These are phyloP conservation scores for Chaetodon auriga DNA, from an alignment of 2,113 vertebrate genomes.

Conservation along the genomic window DNA sequence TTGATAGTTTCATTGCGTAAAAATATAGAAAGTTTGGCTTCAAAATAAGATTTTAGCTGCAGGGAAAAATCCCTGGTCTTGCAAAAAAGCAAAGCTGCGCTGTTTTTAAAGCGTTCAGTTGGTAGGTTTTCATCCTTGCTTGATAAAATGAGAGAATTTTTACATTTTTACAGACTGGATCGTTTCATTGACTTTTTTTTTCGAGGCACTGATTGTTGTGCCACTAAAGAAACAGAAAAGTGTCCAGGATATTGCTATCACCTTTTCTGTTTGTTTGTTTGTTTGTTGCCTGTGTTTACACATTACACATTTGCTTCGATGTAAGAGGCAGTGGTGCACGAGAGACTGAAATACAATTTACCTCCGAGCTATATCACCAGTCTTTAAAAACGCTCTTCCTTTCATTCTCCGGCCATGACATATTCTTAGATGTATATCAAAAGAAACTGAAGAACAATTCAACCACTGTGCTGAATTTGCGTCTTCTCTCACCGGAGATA, in stretches of 20 bases:
- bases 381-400: conserved; percentile 17
- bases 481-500: not conserved
- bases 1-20: not conserved
- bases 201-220: not conserved
- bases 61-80: not conserved
- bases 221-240: not conserved
- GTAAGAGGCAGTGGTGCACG: conserved; percentile 33
- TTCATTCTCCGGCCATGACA: conserved; percentile 9
- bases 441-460: conserved; percentile 37
- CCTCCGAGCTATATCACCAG: conserved; percentile 42
- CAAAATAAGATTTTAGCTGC: not conserved
- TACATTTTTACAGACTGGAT: not conserved
- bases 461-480: conserved; percentile 8
- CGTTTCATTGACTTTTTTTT: not conserved
- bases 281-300: conserved; percentile 26
- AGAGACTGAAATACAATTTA: conserved; percentile 45
- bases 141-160: not conserved
- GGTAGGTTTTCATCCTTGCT: not conserved
- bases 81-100: no score
- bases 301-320: not conserved
- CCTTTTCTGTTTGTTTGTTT: not conserved
- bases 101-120: no score
- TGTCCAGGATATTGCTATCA: not conserved
- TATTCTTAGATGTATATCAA: conserved; percentile 38
- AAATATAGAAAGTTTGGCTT: conserved; percentile 9